Evolutionary conservation across 2,113 vertebrate species (phyloP).

Genomic region (Vidua macroura): DNA sequence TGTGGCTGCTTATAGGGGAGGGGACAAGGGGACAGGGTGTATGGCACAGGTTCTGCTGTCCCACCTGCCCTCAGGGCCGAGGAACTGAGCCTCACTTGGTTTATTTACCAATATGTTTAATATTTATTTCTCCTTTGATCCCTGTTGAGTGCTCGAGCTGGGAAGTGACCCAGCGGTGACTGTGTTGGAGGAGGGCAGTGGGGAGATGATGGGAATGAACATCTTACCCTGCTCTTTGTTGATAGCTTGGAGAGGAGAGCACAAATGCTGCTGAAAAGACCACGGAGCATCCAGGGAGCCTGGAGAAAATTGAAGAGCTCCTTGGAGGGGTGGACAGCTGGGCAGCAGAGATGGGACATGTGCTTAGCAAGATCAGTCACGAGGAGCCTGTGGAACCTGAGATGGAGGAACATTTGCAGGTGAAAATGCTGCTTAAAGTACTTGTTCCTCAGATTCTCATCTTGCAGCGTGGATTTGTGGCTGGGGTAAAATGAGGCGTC

Average conservation of each 20-base stretch:
- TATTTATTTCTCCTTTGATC: background rate
- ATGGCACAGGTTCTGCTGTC: background rate
- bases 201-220: background rate
- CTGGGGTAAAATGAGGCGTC: background rate
- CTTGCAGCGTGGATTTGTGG: background rate
- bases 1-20: background rate
- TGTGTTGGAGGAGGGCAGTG: background rate
- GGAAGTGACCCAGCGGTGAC: background rate
- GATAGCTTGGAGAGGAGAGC: constrained; percentile 38
- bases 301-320: constrained; percentile 60
- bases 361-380: background rate
- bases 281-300: background rate
- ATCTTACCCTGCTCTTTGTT: background rate
- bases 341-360: constrained; percentile 15
- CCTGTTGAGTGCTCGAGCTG: background rate
- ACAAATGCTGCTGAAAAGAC: constrained; percentile 6
- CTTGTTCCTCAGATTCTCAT: background rate
- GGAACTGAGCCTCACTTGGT: background rate
- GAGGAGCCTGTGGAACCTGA: background rate
- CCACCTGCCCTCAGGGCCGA: background rate
- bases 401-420: constrained; percentile 53
- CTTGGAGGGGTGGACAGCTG: constrained; percentile 43
- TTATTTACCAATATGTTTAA: background rate
- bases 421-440: constrained; percentile 15
- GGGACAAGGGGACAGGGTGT: background rate